phyloP scores from a whole-genome alignment of 1,140 invertebrate species.

The Neotoxoptera formosana region DNA sequence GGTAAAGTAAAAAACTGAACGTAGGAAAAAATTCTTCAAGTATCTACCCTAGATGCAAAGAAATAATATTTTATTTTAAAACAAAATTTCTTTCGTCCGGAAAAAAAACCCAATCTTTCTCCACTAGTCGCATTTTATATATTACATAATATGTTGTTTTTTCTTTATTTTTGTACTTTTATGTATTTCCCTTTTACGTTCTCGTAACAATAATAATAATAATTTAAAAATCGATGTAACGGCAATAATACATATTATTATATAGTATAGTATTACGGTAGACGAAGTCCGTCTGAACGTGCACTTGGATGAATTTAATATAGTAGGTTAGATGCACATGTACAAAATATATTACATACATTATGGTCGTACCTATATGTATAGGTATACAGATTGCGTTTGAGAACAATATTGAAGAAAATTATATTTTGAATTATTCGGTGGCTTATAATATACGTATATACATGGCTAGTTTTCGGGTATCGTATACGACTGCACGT shows the following conservation, averaged over 20 bases:
- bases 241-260: background rate
- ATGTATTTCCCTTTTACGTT: background rate
- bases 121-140: background rate
- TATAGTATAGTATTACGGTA: background rate
- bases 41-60: background rate
- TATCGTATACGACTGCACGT: background rate
- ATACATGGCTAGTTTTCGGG: background rate
- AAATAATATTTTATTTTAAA: background rate
- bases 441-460: background rate
- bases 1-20: background rate
- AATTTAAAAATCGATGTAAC: background rate
- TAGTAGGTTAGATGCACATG: background rate
- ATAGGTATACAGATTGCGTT: background rate
- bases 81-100: background rate
- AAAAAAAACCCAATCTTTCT: background rate
- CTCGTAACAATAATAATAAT: background rate
- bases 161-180: background rate
- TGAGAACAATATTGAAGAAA: background rate
- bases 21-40: background rate
- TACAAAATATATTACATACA: background rate
- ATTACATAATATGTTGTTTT: background rate
- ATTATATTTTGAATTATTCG: background rate
- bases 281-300: background rate
- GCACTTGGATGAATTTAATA: background rate
- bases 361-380: background rate